Evolutionary conservation across 2,797 vertebrate species (phyloP), one percentile per base, ranked within the genome.

Genomic region (Acanthurus tractus): DNA sequence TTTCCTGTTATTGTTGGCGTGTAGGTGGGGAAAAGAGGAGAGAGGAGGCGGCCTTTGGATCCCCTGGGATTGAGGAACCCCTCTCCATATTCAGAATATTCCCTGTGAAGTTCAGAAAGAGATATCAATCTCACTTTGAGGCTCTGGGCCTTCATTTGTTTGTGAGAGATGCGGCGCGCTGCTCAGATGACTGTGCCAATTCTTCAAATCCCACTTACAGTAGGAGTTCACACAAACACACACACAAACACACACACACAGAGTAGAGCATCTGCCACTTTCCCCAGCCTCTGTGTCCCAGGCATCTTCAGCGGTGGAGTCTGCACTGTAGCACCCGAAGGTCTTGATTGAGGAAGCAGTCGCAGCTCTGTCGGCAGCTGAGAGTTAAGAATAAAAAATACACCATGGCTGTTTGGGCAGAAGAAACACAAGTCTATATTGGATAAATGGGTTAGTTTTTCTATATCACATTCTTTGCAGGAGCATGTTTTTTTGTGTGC

Each of bases 71-170:
- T 81, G 81, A 76, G 87, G 89, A 91, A 94, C 86, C 93, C 93
- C 90, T 91, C 92, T 96, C 93, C 94, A 95, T 96, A 97, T 97
- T 96, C 95, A 96, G 91, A 96, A 96, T 95, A 95, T 92, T 95
- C 95, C 92, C 93, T 92, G 93, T 95, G 94, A 97, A 96, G 94
- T 95, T 95, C 92, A 93, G 93, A 94, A 95, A 94, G 95, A 95
- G 94, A 95, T 96, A 97, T 97, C 96, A 96, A 96, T 97, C 96
- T 97, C 96, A 97, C 96, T 97, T 96, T 96, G 94, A 95, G 90
- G 87, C 92, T 81, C 91, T 85, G 85, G 89, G 95, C 86, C 93
- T 96, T 96, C 94, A 96, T 97, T 96, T 96, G 95, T 96, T 96
- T 96, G 95, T 80, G 94, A 91, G 90, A 95, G 91, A 95, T 91